Evolutionary conservation across 30 jellyfish, hydroid and myxozoan species (phyloP).

Genomic region (Mastigias papua): DNA sequence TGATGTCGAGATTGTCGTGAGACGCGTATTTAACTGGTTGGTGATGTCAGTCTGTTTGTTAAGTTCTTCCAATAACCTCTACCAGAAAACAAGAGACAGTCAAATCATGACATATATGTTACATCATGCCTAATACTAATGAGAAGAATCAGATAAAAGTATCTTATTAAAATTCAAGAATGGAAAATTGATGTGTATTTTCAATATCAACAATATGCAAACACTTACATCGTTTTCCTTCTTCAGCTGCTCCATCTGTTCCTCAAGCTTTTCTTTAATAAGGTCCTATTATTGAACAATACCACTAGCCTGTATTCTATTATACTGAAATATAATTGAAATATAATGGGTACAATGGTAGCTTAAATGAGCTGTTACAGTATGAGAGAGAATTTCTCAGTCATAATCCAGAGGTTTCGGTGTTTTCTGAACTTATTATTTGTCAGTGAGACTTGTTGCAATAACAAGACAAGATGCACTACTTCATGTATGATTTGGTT

Average conservation of each 20-base stretch:
- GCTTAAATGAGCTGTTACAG: no score
- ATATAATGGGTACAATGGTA: no score
- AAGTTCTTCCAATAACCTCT: constrained; percentile 25
- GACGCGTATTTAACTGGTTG: constrained; percentile 13
- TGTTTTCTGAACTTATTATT: no score
- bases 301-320: not conserved
- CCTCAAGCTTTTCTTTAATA: constrained; percentile 35
- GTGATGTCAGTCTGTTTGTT: constrained; percentile 24
- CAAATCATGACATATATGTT: not conserved
- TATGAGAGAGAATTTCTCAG: no score
- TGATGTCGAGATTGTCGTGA: constrained; percentile 35
- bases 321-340: not conserved
- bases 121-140: not conserved
- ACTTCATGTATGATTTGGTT: no score
- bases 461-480: no score
- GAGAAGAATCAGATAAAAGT: not conserved
- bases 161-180: not conserved
- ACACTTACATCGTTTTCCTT: constrained; percentile 45
- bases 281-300: constrained; percentile 3
- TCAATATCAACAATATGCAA: not conserved
- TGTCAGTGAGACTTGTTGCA: no score
- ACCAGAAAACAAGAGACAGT: not conserved
- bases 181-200: not conserved
- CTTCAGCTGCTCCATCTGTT: constrained; percentile 4
- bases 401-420: no score